phyloP scores from a whole-genome alignment of 2,888 invertebrate species.

The Allophyes oxyacanthae region DNA sequence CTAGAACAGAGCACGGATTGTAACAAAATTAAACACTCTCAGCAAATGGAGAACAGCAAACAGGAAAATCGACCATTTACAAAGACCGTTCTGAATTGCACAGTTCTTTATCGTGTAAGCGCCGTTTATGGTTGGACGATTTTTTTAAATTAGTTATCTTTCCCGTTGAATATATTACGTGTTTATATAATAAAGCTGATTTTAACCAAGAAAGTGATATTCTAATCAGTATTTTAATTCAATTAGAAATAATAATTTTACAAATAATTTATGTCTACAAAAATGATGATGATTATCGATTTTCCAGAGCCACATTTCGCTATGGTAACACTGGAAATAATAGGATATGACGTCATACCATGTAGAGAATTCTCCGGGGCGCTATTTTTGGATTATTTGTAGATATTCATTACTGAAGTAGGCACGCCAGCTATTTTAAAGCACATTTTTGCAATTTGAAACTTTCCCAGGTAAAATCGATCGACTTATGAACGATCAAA shows the following conservation, averaged over 20 bases:
- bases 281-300: constrained; percentile 44
- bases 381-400: constrained; percentile 86
- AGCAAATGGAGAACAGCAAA: constrained; percentile 86
- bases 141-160: constrained; percentile 37
- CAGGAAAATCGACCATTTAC: constrained; percentile 89
- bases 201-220: background rate
- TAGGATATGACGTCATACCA: constrained; percentile 76
- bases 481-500: background rate
- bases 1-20: constrained; percentile 79
- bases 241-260: constrained; percentile 11
- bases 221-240: constrained; percentile 8
- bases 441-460: constrained; percentile 87
- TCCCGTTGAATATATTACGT: constrained; percentile 4
- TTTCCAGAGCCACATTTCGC: constrained; percentile 27
- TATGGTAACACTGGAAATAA: constrained; percentile 66
- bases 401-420: constrained; percentile 74
- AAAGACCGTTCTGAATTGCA: constrained; percentile 75
- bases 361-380: constrained; percentile 69
- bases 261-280: constrained; percentile 22
- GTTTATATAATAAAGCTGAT: constrained; percentile 1
- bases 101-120: constrained; percentile 44
- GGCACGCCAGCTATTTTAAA: constrained; percentile 83
- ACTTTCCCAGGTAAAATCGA: constrained; percentile 73
- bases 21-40: constrained; percentile 83
- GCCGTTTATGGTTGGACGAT: constrained; percentile 45